Conservation (phyloP, 2,113 vertebrate genomes). For the Tragelaphus imberbis region DNA sequence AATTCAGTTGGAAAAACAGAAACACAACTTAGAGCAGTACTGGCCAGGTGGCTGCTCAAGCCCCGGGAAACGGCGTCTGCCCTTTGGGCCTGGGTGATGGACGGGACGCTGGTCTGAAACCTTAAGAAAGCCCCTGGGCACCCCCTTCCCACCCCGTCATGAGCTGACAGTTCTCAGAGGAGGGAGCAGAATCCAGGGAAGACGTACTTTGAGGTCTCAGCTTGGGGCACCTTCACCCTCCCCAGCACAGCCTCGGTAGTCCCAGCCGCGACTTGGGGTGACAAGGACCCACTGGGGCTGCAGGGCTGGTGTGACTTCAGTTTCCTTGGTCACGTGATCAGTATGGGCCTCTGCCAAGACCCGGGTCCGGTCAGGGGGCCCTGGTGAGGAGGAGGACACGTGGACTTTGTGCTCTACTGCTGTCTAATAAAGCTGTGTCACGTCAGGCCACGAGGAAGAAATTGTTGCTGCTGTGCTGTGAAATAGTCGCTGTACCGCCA, state of each 20-base stretch:
- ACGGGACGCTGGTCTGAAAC: rapidly evolving
- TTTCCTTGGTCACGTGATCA: rapidly evolving
- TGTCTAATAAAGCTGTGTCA: background rate
- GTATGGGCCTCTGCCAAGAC: background rate
- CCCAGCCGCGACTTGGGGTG: rapidly evolving
- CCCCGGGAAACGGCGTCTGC: background rate
- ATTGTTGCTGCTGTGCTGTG: background rate
- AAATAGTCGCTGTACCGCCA: background rate
- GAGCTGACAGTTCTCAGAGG: too few relatives aligned
- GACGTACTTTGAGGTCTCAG: rapidly evolving
- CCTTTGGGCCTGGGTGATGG: background rate
- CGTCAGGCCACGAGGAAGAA: background rate
- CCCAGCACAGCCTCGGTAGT: too few relatives aligned
- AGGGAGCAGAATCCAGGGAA: rapidly evolving
- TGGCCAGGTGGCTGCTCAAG: background rate
- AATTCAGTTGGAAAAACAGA: background rate
- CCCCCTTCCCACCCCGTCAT: background rate
- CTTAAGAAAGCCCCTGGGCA: background rate
- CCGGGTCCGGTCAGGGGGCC: background rate
- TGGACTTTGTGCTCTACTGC: background rate
- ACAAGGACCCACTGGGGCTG: background rate
- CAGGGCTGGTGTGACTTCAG: background rate
- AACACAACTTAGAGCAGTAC: background rate
- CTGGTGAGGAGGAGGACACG: background rate
- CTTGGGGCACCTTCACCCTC: background rate